These are phyloP conservation scores for Peromyscus nudipes DNA, from an alignment of 2,797 vertebrate species.

Conservation along the genomic window DNA sequence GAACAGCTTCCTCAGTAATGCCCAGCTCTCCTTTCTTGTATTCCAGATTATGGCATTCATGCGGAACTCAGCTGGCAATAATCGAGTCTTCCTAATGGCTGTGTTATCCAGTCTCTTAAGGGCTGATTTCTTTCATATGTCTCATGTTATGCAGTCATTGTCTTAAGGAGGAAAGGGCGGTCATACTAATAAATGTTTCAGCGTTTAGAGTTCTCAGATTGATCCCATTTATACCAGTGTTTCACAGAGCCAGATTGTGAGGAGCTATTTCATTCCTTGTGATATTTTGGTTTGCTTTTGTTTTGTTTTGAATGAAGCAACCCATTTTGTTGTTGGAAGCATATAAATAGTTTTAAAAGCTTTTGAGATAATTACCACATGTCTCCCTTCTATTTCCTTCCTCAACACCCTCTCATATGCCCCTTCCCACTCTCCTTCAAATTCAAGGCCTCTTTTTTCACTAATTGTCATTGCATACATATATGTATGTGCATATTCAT, in stretches of 20 bases:
- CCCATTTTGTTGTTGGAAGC: not conserved
- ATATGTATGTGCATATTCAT: not conserved
- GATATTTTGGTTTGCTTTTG: not conserved
- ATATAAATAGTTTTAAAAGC: not conserved
- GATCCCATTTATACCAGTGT: not conserved
- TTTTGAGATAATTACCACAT: not conserved
- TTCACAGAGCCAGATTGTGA: not conserved
- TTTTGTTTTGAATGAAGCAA: not conserved
- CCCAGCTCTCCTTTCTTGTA: not conserved
- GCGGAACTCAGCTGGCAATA: not conserved
- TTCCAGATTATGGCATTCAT: not conserved
- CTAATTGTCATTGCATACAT: too few species aligned
- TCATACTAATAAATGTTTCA: not conserved
- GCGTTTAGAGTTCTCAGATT: not conserved
- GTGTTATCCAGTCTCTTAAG: not conserved
- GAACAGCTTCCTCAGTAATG: not conserved
- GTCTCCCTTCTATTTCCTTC: not conserved
- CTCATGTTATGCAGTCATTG: not conserved
- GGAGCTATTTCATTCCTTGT: not conserved
- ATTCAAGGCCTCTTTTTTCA: not conserved
- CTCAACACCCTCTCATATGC: not conserved
- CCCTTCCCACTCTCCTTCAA: not conserved
- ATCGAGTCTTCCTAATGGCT: not conserved
- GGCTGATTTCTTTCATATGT: not conserved
- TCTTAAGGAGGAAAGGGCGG: not conserved